Base-by-base conservation (phyloP, 2,888 invertebrate species). In the Trissoscelio sp. region DNA sequence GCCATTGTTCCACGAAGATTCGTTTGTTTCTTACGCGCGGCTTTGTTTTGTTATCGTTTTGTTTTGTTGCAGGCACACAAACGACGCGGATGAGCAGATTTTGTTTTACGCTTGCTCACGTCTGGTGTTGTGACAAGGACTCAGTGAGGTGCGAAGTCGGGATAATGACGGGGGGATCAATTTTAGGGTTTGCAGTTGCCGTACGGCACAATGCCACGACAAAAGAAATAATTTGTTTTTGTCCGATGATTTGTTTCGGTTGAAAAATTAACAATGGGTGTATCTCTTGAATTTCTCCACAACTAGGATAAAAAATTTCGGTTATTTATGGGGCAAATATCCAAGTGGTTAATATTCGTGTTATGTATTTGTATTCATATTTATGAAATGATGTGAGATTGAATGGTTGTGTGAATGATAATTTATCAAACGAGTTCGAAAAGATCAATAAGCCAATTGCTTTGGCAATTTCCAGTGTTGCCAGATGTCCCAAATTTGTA, bases 201-300 rank as follows among this genome's bases (percentile, higher is more conserved):
- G 7, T 2, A 22, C 24, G 3, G 24, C 11, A 69, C 67, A 69
- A 55, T 55, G 44, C 14, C 7, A 51, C 6, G 39, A 20, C 39
- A 44, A 24, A n/a, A 39, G n/a, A 55, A 67, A 55, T 24, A 55
- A 69, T 53, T 66, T 48, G 66, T 51, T 48, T 66, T 51, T 42
- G 67, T 67, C 39, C 67, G 42, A 67, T 55, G 67, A 67, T 67
- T 67, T 67, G 67, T 42, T 53, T 66, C 66, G 66, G 51, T 66
- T 66, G 39, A 39, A 66, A 51, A 66, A 66, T 66, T 51, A 66
- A 51, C 64, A 64, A 64, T 48, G 22, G 24, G 24, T 34, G 6
- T 34, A 2, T 34, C n/a, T 34, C 2, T 34, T 9, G 34, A 34
- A 9, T 9, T 2, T 34, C 6, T 5, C 34, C 2, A 28, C 28